Conservation (phyloP, 2,113 vertebrate genomes). For the Cochlearius cochlearius region DNA sequence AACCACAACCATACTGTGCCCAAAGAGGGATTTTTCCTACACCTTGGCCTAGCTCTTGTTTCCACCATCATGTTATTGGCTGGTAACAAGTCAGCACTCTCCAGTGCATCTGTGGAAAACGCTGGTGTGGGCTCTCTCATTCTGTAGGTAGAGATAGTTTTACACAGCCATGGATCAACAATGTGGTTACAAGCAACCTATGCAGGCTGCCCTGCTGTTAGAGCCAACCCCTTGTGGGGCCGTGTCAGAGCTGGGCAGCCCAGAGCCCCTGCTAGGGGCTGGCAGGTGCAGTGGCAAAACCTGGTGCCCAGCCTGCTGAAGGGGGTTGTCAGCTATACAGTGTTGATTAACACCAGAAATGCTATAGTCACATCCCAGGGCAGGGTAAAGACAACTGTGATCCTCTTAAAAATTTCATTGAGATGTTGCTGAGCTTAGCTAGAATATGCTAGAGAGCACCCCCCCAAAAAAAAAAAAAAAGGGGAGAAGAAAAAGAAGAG, state of each 20-base stretch:
- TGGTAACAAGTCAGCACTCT: background rate
- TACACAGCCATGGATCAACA: background rate
- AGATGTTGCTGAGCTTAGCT: background rate
- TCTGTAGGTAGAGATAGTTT: background rate
- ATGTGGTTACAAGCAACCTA: background rate
- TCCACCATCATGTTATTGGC: background rate
- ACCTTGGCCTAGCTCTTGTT: background rate
- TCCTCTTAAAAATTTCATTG: background rate
- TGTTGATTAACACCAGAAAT: background rate
- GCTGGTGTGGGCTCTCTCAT: background rate
- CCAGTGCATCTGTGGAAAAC: background rate
- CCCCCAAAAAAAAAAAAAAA: background rate
- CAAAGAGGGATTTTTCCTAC: background rate
- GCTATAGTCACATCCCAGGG: background rate
- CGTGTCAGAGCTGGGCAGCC: rapidly evolving
- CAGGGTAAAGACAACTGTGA: background rate
- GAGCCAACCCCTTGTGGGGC: background rate
- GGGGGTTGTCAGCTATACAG: background rate
- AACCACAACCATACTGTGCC: background rate
- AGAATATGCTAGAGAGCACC: background rate
- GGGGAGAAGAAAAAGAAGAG: background rate
- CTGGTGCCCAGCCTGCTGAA: background rate
- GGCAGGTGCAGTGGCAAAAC: background rate
- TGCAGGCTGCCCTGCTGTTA: background rate
- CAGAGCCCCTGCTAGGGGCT: background rate